Evolutionary conservation across 2,113 vertebrate genomes (phyloP).

Genomic region (Haliaeetus leucogaster): DNA sequence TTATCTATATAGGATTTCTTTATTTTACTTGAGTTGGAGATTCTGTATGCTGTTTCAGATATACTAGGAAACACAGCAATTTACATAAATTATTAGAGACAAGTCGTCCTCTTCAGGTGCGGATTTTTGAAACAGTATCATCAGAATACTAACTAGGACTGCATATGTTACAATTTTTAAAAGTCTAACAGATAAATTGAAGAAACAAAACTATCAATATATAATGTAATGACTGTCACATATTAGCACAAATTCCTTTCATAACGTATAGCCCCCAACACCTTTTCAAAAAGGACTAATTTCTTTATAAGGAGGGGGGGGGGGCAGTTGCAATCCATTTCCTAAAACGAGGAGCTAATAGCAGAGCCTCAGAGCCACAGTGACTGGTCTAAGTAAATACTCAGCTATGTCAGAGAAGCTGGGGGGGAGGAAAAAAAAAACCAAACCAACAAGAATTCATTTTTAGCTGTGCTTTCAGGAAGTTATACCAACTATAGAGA

Average conservation of each 20-base stretch:
- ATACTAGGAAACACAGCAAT: not conserved
- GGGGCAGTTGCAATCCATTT: not conserved
- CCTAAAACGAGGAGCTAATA: not conserved
- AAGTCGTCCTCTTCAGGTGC: not conserved
- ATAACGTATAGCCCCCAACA: not conserved
- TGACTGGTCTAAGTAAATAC: not conserved
- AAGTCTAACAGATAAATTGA: not conserved
- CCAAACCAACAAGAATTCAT: not conserved
- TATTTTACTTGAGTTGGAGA: not conserved
- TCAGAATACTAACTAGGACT: not conserved
- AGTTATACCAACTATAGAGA: not conserved
- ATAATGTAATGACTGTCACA: rapidly evolving
- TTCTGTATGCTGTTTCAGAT: not conserved
- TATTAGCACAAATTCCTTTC: not conserved
- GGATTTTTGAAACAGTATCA: not conserved
- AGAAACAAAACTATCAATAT: not conserved
- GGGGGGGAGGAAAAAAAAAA: not conserved
- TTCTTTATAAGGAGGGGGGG: not conserved
- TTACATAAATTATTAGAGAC: not conserved
- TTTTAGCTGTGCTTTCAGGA: not conserved
- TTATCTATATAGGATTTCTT: not conserved
- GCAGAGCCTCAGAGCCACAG: not conserved
- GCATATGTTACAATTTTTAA: not conserved
- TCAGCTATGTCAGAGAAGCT: not conserved
- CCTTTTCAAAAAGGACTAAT: not conserved